Evolutionary conservation across 1,140 invertebrate species (phyloP).

Genomic region (Brachionus rubens): DNA sequence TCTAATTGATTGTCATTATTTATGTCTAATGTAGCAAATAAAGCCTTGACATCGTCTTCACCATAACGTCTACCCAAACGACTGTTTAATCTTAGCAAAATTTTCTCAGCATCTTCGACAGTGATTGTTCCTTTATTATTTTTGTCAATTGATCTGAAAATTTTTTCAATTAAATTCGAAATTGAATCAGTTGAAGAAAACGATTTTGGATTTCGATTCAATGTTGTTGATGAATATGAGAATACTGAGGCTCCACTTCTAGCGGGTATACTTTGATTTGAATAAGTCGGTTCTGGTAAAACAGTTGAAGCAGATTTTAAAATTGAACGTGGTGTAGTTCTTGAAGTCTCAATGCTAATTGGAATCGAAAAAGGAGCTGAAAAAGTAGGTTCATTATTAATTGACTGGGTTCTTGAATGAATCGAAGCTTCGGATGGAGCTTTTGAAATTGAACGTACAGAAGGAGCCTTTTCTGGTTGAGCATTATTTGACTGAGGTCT

Average conservation of each 20-base stretch:
- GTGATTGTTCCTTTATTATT: slow-evolving; percentile 18
- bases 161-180: slow-evolving; percentile 4
- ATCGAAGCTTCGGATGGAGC: neutral
- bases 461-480: neutral
- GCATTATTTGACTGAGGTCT: too few relatives aligned
- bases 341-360: neutral
- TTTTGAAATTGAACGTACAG: neutral
- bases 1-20: slow-evolving; percentile 30
- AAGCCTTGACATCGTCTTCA: slow-evolving; percentile 38
- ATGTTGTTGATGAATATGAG: neutral
- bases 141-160: slow-evolving; percentile 24
- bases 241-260: neutral
- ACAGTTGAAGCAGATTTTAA: slow-evolving; percentile 3
- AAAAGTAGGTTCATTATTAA: neutral
- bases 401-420: neutral
- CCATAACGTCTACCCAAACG: slow-evolving; percentile 40
- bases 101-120: slow-evolving; percentile 36
- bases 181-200: neutral
- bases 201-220: too few relatives aligned
- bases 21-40: slow-evolving; percentile 36
- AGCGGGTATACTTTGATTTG: neutral
- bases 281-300: neutral
- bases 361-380: neutral
- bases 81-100: slow-evolving; percentile 37
- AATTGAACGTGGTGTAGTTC: neutral